Conservation (phyloP, 2,797 vertebrate genomes). For the Alfaro cultratus region DNA sequence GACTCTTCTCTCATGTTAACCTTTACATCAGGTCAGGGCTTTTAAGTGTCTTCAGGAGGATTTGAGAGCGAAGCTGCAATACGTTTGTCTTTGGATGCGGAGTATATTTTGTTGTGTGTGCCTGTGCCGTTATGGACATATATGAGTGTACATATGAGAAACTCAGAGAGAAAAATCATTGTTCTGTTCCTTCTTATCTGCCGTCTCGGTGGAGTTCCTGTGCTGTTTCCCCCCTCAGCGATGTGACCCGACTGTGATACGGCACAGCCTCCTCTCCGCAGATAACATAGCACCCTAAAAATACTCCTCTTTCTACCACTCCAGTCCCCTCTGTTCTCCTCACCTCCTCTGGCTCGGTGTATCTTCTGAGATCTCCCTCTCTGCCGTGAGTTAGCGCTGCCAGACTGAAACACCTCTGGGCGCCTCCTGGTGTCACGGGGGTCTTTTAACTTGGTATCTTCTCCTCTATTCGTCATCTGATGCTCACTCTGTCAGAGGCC, state of each 20-base stretch:
- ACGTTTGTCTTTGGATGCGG: conserved; percentile 60
- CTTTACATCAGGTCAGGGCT: conserved; percentile 31
- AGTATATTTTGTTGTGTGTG: conserved; percentile 13
- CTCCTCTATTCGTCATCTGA: conserved; percentile 34
- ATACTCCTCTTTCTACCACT: conserved; percentile 67
- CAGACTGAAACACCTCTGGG: conserved; percentile 65
- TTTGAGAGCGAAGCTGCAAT: conserved; percentile 27
- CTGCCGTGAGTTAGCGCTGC: conserved; percentile 54
- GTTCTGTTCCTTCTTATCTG: conserved; percentile 70
- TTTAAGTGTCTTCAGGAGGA: conserved; percentile 26
- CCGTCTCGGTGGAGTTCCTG: conserved; percentile 47
- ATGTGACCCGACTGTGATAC: conserved; percentile 73
- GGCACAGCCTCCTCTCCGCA: conserved; percentile 53
- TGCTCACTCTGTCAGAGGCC: conserved; percentile 37
- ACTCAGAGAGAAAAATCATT: conserved; percentile 47
- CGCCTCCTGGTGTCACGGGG: conserved; percentile 57
- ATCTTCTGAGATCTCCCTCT: conserved; percentile 58
- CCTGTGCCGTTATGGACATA: conserved; percentile 17
- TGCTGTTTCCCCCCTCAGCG: conserved; percentile 65
- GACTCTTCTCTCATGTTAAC: conserved; percentile 23
- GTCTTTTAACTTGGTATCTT: conserved; percentile 53
- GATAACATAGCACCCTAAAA: conserved; percentile 82
- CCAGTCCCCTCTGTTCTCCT: conserved; percentile 52
- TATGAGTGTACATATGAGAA: conserved; percentile 18
- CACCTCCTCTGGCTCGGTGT: conserved; percentile 65